Base-by-base conservation (phyloP, 2,888 invertebrate species). In the Drosophila infuscata region DNA sequence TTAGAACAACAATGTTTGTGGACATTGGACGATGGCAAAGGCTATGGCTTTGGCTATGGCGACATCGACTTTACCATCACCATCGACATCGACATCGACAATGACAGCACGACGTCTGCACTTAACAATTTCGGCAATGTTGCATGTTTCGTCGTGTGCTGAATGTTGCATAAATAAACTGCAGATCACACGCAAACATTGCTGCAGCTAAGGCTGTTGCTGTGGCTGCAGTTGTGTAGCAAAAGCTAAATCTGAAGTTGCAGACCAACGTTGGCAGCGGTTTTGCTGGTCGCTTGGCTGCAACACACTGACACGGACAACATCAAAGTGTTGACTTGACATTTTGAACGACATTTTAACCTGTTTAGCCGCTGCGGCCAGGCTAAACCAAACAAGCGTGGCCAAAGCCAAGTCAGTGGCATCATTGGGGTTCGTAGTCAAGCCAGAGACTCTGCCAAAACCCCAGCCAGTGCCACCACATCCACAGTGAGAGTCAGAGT, bases 291-390 rank as follows among this genome's bases (percentile, higher is more conserved):
- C 48, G 61, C 61, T 77, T 61, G 57, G 62, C 46, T 70, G 69
- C 68, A 66, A 32, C 64, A 70, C 62, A 84, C 57, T 61, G 65
- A 84, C 75, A 86, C 86, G 88, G 88, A 85, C 90, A 83, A 90
- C 90, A 90, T 88, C 88, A 89, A 91, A 91, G 88, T 90, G 91
- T 90, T 86, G 90, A 89, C 90, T 88, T 89, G 91, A 89, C 91
- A 88, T 91, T 87, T 91, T 89, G 90, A 88, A 91, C 91, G 88
- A 88, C 88, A 88, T 88, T 89, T 89, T 89, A 88, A 88, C 88
- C 86, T 89, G 91, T 89, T 91, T 91, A 91, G 88, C 81, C 78
- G 81, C 76, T 74, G 87, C 87, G 83, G 76, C 81, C 82, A 76
- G 73, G 79, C 82, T 76, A 79, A 83, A 77, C 83, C 83, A 86